A percentile compares a stretch with the other conserved stretches of the same genome.
These are phyloP conservation scores for Branchellion lobata DNA, from an alignment of 2,888 invertebrate genomes.

Conservation along the genomic window DNA sequence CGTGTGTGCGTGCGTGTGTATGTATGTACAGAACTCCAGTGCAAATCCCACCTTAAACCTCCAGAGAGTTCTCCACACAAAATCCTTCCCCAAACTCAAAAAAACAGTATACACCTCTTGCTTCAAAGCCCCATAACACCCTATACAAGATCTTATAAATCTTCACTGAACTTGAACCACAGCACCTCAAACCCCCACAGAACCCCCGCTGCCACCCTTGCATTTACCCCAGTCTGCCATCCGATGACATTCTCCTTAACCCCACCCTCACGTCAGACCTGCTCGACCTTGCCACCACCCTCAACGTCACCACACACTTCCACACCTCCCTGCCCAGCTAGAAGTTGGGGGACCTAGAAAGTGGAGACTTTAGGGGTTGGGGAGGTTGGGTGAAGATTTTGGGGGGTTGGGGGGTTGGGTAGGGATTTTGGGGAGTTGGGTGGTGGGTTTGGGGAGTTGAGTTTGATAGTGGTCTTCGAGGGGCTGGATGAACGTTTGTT, in stretches of 20 bases:
- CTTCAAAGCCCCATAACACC: too few species aligned
- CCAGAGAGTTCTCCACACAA: too few species aligned
- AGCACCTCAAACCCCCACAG: constrained; percentile 62
- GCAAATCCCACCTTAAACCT: neutral
- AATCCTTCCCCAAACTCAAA: too few species aligned
- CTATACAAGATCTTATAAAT: too few species aligned
- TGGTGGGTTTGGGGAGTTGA: neutral
- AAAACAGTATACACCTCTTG: too few species aligned
- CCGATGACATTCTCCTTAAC: constrained; percentile 81
- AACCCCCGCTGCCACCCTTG: constrained; percentile 82
- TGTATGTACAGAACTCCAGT: too few species aligned
- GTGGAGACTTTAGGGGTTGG: neutral
- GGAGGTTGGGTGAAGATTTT: too few species aligned
- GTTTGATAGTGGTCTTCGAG: too few species aligned
- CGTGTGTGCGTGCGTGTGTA: neutral
- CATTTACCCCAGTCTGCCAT: constrained; percentile 81
- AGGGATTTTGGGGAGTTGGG: too few species aligned
- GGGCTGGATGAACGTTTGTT: too few species aligned
- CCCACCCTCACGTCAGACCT: constrained; percentile 72
- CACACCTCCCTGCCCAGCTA: constrained; percentile 62
- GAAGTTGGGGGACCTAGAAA: neutral
- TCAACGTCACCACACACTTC: constrained; percentile 78
- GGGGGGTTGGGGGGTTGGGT: too few species aligned
- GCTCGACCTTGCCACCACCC: constrained; percentile 77
- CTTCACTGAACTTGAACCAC: too few species aligned